phyloP scores from a whole-genome alignment of 2,113 vertebrate species.

The Phaethornis superciliosus region DNA sequence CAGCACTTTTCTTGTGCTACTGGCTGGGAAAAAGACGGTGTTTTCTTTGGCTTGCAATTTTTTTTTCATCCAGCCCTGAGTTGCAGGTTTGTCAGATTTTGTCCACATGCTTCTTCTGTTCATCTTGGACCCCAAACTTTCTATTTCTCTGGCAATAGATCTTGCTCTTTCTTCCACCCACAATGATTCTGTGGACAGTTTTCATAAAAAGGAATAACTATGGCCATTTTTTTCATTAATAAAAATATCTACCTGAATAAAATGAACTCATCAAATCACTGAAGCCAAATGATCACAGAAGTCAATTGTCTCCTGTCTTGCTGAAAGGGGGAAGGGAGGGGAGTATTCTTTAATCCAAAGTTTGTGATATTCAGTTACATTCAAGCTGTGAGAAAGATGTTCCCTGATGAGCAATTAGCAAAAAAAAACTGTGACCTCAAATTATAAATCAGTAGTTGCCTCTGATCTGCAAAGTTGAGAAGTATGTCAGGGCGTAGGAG shows the following conservation, averaged over 20 bases:
- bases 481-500: not conserved
- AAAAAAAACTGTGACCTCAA: conserved; percentile 42
- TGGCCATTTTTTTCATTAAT: not conserved
- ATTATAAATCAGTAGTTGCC: not conserved
- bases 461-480: conserved; percentile 15
- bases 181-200: not conserved
- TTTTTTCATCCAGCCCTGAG: not conserved
- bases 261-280: not conserved
- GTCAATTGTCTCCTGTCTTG: not conserved
- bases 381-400: conserved; percentile 44
- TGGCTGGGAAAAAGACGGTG: not conserved
- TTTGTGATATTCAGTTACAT: not conserved
- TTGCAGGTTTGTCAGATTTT: not conserved
- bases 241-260: not conserved
- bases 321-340: not conserved
- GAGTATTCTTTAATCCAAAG: not conserved
- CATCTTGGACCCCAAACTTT: not conserved
- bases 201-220: not conserved
- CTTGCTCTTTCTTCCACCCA: not conserved
- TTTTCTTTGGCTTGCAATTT: not conserved
- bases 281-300: not conserved
- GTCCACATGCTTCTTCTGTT: not conserved
- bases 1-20: not conserved
- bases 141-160: not conserved
- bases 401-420: conserved; percentile 56